A percentile compares a stretch with the other conserved stretches of the same genome.
phyloP scores from a whole-genome alignment of 2,888 invertebrate genomes.

The Boloria euphrosyne region DNA sequence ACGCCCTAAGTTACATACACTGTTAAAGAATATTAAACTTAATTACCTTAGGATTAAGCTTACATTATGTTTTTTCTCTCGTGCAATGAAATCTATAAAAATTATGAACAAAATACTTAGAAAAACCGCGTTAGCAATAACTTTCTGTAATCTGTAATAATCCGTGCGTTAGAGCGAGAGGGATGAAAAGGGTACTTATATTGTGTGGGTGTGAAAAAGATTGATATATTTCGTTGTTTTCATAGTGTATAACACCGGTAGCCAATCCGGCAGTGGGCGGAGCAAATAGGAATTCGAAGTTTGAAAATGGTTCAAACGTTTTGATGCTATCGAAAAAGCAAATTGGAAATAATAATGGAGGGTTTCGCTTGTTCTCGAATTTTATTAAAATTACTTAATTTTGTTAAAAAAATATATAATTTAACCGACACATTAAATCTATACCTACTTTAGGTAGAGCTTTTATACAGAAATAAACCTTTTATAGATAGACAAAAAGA shows the following conservation, averaged over 20 bases:
- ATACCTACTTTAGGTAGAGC: too few species aligned
- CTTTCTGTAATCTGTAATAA: slow-evolving; percentile 69
- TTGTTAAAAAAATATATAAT: background rate
- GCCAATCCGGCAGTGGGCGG: slow-evolving; percentile 74
- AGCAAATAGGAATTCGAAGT: slow-evolving; percentile 47
- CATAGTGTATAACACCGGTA: slow-evolving; percentile 59
- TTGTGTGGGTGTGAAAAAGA: slow-evolving; percentile 55
- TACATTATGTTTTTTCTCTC: too few species aligned
- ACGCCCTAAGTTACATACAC: slow-evolving; percentile 40
- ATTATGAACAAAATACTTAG: slow-evolving; percentile 63
- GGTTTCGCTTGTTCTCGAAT: slow-evolving; percentile 28
- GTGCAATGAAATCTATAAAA: slow-evolving; percentile 59
- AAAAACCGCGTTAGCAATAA: slow-evolving; percentile 73
- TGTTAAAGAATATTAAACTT: accelerated
- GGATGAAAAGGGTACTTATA: slow-evolving; percentile 33
- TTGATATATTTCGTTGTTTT: slow-evolving; percentile 51
- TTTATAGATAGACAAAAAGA: too few species aligned
- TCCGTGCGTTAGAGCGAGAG: slow-evolving; percentile 62
- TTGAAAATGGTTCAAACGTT: slow-evolving; percentile 56
- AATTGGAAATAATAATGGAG: slow-evolving; percentile 39
- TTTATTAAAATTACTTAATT: slow-evolving; percentile 14
- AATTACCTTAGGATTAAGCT: slow-evolving; percentile 23
- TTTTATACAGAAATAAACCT: too few species aligned
- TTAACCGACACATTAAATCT: background rate
- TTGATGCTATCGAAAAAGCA: slow-evolving; percentile 41